Evolutionary conservation across 2,888 invertebrate species (phyloP), one percentile per base, ranked within the genome.

Genomic region (Nephrotoma guestfalica): DNA sequence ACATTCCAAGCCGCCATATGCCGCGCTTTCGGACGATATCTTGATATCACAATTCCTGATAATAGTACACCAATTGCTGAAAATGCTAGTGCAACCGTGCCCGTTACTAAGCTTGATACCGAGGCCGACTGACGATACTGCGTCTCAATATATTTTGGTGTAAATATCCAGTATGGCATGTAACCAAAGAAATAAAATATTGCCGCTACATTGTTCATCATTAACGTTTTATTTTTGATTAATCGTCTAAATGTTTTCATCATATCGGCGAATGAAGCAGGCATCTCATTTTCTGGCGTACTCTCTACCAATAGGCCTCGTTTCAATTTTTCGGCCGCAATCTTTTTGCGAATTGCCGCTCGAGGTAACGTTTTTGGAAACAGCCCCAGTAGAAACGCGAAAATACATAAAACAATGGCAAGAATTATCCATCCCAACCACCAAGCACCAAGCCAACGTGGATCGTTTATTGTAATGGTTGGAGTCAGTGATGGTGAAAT

Each of bases 401-500:
- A 93, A 6, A 94, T 87, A 83, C 94, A 92, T 18, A 95, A 91
- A 2, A 94, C 90, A 0, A 92, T 90, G 13, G 93, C 94, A 83
- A 95, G 90, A 15, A 95, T 92, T 40, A 95, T 91, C 94, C 95
- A 95, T 0, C 95, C 96, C 85, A 96, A 89, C 96, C 96, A 96
- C 96, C 96, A 96, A n/a, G 96, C 96, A 0, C 96, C 96, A 83
- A 96, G 91, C 96, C 96, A 96, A 88, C 95, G 92, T 0, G 96
- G 95, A 91, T 96, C 95, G 87, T 92, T 92, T 87, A 93, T 93
- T 18, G 92, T 93, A 87, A 96, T 94, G 1, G 94, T 94, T 4
- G 94, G 95, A 71, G 93, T 94, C 87, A 95, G 89, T 7, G 92
- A 92, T 2, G 95, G 95, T 5, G 94, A 94, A 51, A 95, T 94